Base-by-base conservation (phyloP, 1,140 invertebrate genomes). In the Charaxes varanes region DNA sequence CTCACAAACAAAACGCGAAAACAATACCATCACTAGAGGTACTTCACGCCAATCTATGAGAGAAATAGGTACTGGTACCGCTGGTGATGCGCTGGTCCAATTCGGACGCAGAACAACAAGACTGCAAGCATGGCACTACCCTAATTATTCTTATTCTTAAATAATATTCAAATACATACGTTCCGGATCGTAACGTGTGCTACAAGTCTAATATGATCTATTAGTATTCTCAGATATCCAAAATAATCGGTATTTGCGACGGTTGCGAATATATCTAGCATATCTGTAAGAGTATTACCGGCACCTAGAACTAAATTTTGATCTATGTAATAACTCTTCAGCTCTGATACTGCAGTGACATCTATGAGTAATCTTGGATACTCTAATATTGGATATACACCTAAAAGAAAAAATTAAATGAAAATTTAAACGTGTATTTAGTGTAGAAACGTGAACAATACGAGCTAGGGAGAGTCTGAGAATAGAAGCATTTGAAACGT, bases 181-280 rank as follows among this genome's bases (percentile, higher is more conserved):
- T 92, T 92, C 72, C 90, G 78, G 4, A 93, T 87, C 8, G 90
- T 85, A 7, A 90, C 85, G 71, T 89, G 90, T 1, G 90, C 91
- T 32, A 92, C 87, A 33, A 91, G 65, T 57, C 89, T 86, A 16
- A 92, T 83, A 51, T 87, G 86, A 6, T 82, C 54, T 38, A 73
- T 72, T 17, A 87, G 53, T 28, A 77, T 57, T n/a, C 51, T 58
- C 3, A 67, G 41, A 27, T 69, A 88, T 22, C 30, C 55, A 63
- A 76, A 88, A 62, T 64, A 67, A 12, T 63, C 52, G 17, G 82
- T 54, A 21, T 83, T 62, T 22, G 79, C 68, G 0, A 85, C 72
- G 4, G 84, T 81, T 45, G 87, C 70, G 34, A 92, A 90, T 13
- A 87, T 71, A 3, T 87, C 59, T 84, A 90, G 90, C 2, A 88